These are phyloP conservation scores for Ptiloglossa arizonensis DNA, from an alignment of 1,140 invertebrate genomes.

Conservation along the genomic window DNA sequence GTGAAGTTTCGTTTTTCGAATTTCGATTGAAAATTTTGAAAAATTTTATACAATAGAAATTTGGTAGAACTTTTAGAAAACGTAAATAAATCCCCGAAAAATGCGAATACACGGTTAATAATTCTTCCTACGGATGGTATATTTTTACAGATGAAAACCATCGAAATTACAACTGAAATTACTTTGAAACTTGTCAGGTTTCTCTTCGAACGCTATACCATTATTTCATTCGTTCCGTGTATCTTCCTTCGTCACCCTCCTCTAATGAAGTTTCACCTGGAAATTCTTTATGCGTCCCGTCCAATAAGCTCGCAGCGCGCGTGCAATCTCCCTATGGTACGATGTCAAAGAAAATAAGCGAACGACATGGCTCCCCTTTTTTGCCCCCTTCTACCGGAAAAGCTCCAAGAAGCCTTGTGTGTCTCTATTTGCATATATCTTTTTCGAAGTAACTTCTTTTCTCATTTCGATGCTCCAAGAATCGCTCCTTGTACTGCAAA, in stretches of 20 bases:
- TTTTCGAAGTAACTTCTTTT: not conserved
- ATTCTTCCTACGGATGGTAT: too few species aligned
- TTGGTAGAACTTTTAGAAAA: too few species aligned
- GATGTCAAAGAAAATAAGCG: conserved; percentile 32
- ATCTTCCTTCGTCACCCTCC: not conserved
- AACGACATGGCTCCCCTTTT: not conserved
- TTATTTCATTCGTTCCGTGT: not conserved
- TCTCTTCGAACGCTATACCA: not conserved
- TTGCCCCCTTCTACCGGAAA: not conserved
- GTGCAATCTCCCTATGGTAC: not conserved
- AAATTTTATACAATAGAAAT: too few species aligned
- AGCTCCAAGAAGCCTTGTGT: not conserved
- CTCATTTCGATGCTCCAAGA: not conserved
- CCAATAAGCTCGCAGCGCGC: not conserved
- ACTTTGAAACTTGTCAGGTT: not conserved
- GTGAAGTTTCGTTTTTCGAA: too few species aligned
- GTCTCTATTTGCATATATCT: conserved; percentile 25
- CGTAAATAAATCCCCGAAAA: too few species aligned
- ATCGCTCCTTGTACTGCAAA: not conserved
- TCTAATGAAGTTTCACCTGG: conserved; percentile 15
- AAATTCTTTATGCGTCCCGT: not conserved
- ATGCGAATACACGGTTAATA: too few species aligned
- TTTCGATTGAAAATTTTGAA: too few species aligned
- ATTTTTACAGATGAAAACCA: too few species aligned
- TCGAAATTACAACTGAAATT: not conserved